Conservation (phyloP, 30 jellyfish, hydroid and myxozoan species). For the Mastigias papua region DNA sequence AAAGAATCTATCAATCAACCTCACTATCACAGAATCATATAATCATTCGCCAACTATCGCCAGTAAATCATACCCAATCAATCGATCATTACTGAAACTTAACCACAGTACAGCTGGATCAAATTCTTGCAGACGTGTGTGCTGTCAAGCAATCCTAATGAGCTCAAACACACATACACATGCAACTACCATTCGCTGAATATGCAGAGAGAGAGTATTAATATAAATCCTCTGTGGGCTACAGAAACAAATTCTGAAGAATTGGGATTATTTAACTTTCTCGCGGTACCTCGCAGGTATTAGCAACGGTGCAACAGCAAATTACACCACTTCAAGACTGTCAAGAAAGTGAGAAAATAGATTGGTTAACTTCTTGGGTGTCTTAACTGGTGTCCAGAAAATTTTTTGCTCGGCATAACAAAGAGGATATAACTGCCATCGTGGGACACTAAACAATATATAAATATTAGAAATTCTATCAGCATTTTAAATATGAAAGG, state of each 20-base stretch:
- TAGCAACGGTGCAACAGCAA: conserved; percentile 19
- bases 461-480: no score
- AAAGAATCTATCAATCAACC: background rate
- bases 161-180: background rate
- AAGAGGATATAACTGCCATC: no score
- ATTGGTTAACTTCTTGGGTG: no score
- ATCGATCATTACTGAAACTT: no score
- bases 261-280: background rate
- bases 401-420: no score
- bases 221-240: background rate
- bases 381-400: no score
- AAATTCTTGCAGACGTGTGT: background rate
- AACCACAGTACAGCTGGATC: no score
- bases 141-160: background rate
- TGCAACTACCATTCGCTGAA: background rate
- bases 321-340: background rate
- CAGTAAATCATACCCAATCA: no score
- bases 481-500: no score
- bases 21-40: background rate
- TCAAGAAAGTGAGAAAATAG: background rate
- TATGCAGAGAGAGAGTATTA: background rate
- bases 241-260: background rate
- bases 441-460: no score
- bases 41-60: background rate
- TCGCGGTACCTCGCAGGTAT: background rate